Evolutionary conservation across 2,797 vertebrate species (phyloP).

Genomic region (Sebastes hubbsi): DNA sequence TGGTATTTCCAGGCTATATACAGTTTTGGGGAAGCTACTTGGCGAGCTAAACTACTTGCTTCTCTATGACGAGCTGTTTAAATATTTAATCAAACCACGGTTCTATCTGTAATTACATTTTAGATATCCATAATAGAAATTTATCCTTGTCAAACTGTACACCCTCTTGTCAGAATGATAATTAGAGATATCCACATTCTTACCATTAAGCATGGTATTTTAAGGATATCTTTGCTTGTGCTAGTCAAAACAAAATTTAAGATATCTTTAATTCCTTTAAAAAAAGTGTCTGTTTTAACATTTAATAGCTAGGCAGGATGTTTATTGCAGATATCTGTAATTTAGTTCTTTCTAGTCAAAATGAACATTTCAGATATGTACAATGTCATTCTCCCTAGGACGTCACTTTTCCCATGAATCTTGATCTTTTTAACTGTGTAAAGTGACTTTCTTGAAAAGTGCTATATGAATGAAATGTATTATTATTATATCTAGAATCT

Average conservation of each 20-base stretch:
- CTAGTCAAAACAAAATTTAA: neutral
- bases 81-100: neutral
- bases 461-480: no score
- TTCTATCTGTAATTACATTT: neutral
- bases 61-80: neutral
- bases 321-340: no score
- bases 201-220: neutral
- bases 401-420: no score
- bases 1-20: no score
- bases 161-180: neutral
- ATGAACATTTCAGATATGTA: accelerated
- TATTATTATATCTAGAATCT: neutral
- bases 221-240: neutral
- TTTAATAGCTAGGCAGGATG: neutral
- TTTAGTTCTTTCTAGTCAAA: neutral
- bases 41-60: no score
- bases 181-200: neutral
- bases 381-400: no score
- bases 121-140: neutral
- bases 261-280: neutral
- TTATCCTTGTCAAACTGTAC: neutral
- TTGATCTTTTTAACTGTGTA: no score
- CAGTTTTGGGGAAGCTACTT: no score
- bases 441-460: no score
- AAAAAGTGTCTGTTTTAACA: neutral